Conservation (phyloP, 2,888 invertebrate species). For the Xestia rhomboidea region DNA sequence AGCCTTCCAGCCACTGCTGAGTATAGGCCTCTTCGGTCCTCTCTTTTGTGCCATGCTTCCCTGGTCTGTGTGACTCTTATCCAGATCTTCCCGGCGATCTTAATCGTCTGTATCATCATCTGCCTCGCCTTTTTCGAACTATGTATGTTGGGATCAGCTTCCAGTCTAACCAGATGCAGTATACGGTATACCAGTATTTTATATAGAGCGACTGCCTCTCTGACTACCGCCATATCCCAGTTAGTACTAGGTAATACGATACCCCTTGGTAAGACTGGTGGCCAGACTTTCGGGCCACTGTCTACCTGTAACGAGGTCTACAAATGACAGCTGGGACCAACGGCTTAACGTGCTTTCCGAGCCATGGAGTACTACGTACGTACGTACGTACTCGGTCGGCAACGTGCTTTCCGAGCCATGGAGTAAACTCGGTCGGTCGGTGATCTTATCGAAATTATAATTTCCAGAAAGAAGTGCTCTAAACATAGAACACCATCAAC, state of each 20-base stretch:
- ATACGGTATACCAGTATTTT: too few relatives aligned
- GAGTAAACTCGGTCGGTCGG: not conserved
- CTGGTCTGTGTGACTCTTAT: not conserved
- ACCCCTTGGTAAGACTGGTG: not conserved
- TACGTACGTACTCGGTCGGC: not conserved
- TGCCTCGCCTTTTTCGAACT: not conserved
- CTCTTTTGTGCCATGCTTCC: not conserved
- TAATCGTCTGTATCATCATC: not conserved
- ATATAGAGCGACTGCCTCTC: not conserved
- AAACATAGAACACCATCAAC: conserved; percentile 37
- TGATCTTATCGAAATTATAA: not conserved
- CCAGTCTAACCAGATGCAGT: too few relatives aligned
- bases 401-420: not conserved
- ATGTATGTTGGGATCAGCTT: too few relatives aligned
- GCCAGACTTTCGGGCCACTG: not conserved
- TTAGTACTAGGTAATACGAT: not conserved
- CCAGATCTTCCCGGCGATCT: not conserved
- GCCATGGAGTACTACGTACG: not conserved
- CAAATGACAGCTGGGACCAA: too few relatives aligned
- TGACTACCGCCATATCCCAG: not conserved
- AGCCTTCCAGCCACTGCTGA: not conserved
- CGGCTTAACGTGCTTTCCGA: not conserved
- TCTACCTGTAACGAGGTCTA: not conserved
- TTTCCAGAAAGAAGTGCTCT: conserved; percentile 76
- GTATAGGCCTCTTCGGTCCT: not conserved